Base-by-base conservation (phyloP, 2,888 invertebrate species). In the Sclerodermus sp. region DNA sequence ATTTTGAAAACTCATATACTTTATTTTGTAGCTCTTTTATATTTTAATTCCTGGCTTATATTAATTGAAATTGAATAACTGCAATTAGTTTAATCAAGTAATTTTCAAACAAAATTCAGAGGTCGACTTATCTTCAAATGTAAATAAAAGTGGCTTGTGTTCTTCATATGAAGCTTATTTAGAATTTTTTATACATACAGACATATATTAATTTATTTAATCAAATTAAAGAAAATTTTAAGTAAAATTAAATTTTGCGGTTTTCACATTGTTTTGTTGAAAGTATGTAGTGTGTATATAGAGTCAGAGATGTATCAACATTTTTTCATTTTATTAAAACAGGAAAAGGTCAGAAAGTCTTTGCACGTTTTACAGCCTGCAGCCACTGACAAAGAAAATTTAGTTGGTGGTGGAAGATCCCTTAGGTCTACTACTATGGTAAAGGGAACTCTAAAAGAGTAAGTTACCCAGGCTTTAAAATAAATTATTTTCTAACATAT, bases 361-460 rank as follows among this genome's bases (percentile, higher is more conserved):
- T 81, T 91, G n/a, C 89, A 88, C 79, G 84, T 86, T 23, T 77
- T 91, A 56, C 91, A 91, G 76, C 85, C 83, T 53, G 82, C 85
- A 40, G 87, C 89, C 31, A 83, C 81, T 42, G 88, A 89, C 68
- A 87, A 87, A 72, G 90, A 91, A 80, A 91, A 91, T 77, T 80
- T 90, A 60, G 79, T 80, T 48, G 79, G 79, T 32, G 86, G 84
- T 64, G 89, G 89, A 64, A 85, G 90, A 47, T 58, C 61, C 30
- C 60, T 71, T 2, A 64, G 70, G 48, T 73, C 74, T 42, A 53
- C 67, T 14, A 47, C 58, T 34, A 41, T 57, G 6, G 49, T 55
- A n/a, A 64, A 64, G 52, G 58, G 55, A 38, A 42, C 45, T 23
- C 17, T 62, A 36, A 65, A 67, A 60, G 57, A 66, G 66, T 66